Evolutionary conservation across 1,140 invertebrate genomes (phyloP).

Genomic region (Lordiphosa stackelbergi): DNA sequence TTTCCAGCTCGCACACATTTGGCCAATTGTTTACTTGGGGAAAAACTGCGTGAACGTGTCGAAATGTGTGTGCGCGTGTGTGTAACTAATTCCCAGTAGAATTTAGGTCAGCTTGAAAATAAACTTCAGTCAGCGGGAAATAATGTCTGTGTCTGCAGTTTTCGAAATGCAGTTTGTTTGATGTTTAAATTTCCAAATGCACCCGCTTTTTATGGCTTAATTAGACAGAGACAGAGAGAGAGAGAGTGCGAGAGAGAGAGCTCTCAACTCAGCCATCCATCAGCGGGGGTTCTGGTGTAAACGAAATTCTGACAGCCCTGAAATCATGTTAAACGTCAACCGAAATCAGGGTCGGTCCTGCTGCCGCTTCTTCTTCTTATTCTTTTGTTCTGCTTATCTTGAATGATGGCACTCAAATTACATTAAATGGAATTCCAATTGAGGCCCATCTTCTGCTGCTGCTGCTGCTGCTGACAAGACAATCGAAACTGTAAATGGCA

Average conservation of each 20-base stretch:
- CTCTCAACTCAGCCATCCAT: constrained; percentile 57
- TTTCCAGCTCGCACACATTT: constrained; percentile 24
- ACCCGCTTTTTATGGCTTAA: constrained; percentile 46
- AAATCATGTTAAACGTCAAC: constrained; percentile 67
- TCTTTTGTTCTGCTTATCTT: constrained; percentile 27
- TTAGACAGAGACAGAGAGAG: constrained; percentile 10
- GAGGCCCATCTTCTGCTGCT: constrained; percentile 33
- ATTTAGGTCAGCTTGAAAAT: constrained; percentile 13
- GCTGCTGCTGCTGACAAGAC: constrained; percentile 47
- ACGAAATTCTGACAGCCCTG: constrained; percentile 63
- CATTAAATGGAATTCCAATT: constrained; percentile 73
- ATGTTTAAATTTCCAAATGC: constrained; percentile 34
- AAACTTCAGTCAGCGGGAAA: constrained; percentile 11
- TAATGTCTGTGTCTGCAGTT: constrained; percentile 18
- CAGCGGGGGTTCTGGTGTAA: constrained; percentile 45
- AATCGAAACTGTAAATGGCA: constrained; percentile 67
- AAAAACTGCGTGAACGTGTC: constrained; percentile 27
- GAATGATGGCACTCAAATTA: constrained; percentile 74
- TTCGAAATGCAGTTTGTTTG: constrained; percentile 32
- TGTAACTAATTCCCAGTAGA: constrained; percentile 16
- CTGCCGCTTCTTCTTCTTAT: constrained; percentile 8
- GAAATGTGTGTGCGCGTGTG: constrained; percentile 22
- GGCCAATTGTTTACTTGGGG: constrained; percentile 36
- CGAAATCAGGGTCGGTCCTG: constrained; percentile 35
- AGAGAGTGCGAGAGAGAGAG: neutral